Percentiles rank a stretch among this genome's conserved stretches.
Conservation (phyloP, 2,113 vertebrate species). For the Rhinopomastus cyanomelas region DNA sequence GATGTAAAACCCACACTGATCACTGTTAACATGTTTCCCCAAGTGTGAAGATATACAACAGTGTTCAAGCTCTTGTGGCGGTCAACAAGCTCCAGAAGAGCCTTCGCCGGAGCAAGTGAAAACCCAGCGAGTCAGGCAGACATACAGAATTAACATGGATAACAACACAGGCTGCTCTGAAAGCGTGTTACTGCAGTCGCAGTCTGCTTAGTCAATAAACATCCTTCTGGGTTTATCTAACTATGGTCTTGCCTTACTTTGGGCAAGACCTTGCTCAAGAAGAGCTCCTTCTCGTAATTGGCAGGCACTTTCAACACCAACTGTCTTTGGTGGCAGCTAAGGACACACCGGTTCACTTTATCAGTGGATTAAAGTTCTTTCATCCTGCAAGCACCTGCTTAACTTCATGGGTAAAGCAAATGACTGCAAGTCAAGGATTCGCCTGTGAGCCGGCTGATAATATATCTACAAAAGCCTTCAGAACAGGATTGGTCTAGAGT, state of each 20-base stretch:
- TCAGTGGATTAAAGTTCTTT: slow-evolving; percentile 9
- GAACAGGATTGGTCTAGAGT: neutral
- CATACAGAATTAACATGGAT: neutral
- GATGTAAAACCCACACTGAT: neutral
- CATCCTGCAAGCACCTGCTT: slow-evolving; percentile 9
- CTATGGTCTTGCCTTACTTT: neutral
- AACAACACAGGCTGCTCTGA: neutral
- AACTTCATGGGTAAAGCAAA: neutral
- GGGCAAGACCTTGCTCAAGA: neutral
- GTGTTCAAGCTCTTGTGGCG: neutral
- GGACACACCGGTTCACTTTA: neutral
- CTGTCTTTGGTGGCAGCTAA: neutral
- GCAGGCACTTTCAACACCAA: neutral
- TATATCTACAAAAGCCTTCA: neutral
- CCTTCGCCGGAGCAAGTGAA: neutral
- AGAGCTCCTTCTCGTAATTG: neutral
- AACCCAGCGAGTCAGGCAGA: neutral
- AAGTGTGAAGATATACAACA: neutral
- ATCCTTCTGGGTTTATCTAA: neutral
- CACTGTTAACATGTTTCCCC: neutral
- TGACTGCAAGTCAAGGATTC: neutral
- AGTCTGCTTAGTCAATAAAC: neutral
- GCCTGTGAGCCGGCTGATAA: neutral
- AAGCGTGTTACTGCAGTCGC: neutral
- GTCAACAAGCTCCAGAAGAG: neutral